Evolutionary conservation across 2,113 vertebrate genomes (phyloP), one percentile per base, ranked within the genome.

Genomic region (Antechinus flavipes): DNA sequence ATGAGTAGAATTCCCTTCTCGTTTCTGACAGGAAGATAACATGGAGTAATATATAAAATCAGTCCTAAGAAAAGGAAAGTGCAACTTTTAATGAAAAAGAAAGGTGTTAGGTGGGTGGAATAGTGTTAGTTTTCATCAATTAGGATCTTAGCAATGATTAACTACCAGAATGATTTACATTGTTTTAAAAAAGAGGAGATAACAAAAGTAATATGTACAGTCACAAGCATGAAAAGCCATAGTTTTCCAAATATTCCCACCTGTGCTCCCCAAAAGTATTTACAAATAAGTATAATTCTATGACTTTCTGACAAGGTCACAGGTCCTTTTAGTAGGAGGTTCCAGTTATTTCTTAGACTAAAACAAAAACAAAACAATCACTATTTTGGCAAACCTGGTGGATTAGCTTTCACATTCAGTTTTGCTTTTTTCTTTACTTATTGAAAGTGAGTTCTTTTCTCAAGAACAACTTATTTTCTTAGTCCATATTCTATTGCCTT

Each of bases 131-230:
- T 94, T 56, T 94, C 22, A 2, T 76, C 54, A 84, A 42, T 84
- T 42, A 42, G 42, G 23, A 76, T 84, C n/a, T 42, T 42, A 84
- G 68, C 7, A 23, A 42, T 42, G 30, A 53, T 96, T 93, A 93
- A 89, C 56, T 42, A 52, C 89, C 56, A 91, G 50, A 91, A 90
- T 96, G 23, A 93, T 93, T 96, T 93, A 91, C 50, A 95, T 94
- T 93, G 54, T 91, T 94, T n/a, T 91, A 50, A 19, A 30, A 97
- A 53, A 93, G 42, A 96, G 42, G 90, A 92, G 9, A 89, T 27
- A 93, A 35, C 27, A n/a, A 76, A 68, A 19, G 14, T 42, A 42
- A n/a, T 16, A 54, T 55, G 35, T 68, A 22, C 16, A 23, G n/a
- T 22, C 68, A 84, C 16, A 8, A 84, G n/a, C n/a, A 42, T n/a